A percentile compares a stretch with the other conserved stretches of the same genome.
Conservation (phyloP, 2,888 invertebrate genomes). For the Meganola albula region DNA sequence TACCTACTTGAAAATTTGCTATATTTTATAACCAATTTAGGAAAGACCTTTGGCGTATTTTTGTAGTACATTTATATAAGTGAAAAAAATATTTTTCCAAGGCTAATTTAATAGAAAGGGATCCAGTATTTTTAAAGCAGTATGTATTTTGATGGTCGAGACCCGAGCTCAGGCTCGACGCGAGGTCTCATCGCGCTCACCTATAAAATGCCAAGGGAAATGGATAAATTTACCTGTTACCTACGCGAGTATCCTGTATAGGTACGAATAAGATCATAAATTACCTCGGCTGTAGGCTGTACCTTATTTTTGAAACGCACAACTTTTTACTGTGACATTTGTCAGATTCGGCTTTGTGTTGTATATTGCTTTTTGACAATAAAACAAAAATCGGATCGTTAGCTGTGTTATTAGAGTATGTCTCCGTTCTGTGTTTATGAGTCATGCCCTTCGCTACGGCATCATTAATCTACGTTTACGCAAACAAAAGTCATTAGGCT, state of each 20-base stretch:
- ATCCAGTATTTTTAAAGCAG: slow-evolving; percentile 40
- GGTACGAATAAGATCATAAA: slow-evolving; percentile 16
- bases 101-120: slow-evolving; percentile 30
- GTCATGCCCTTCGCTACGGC: too few relatives aligned
- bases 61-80: too few relatives aligned
- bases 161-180: slow-evolving; percentile 33
- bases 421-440: too few relatives aligned
- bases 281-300: slow-evolving; percentile 9
- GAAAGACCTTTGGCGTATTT: too few relatives aligned
- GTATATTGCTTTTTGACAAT: too few relatives aligned
- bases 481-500: too few relatives aligned
- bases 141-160: slow-evolving; percentile 34
- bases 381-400: too few relatives aligned
- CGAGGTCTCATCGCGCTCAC: slow-evolving; percentile 23
- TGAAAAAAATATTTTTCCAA: slow-evolving; percentile 19
- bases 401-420: too few relatives aligned
- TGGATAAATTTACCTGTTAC: slow-evolving; percentile 35
- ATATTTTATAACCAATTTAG: too few relatives aligned
- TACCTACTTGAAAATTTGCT: too few relatives aligned
- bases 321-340: slow-evolving; percentile 12
- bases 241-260: too few relatives aligned
- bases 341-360: neutral
- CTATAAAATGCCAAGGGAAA: slow-evolving; percentile 25
- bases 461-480: too few relatives aligned
- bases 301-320: slow-evolving; percentile 13